phyloP scores from a whole-genome alignment of 1,140 invertebrate genomes.

The Lepeophtheirus salmonis region DNA sequence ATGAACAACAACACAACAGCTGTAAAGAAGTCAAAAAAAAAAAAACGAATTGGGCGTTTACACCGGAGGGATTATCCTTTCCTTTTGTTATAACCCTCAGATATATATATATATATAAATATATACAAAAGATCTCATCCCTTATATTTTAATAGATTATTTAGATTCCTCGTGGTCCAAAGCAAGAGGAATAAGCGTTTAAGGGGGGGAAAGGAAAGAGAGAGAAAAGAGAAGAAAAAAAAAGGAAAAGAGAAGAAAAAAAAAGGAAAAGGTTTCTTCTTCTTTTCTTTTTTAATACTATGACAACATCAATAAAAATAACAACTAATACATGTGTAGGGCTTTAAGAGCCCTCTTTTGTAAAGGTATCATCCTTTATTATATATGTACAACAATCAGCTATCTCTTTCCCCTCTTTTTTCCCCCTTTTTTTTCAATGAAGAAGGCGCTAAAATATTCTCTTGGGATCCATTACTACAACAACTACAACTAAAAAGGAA shows the following conservation, averaged over 20 bases:
- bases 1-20: not conserved
- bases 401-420: not conserved
- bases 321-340: not conserved
- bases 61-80: conserved; percentile 4
- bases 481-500: not conserved
- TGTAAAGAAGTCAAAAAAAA: conserved; percentile 4
- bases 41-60: conserved; percentile 3
- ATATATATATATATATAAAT: conserved; percentile 9
- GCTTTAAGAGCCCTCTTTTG: not conserved
- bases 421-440: not conserved
- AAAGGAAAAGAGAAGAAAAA: conserved; percentile 3
- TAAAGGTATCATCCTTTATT: conserved; percentile 12
- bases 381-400: too few species aligned
- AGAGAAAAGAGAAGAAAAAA: conserved; percentile 15
- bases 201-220: conserved; percentile 13
- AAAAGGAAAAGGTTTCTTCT: not conserved
- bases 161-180: not conserved
- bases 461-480: not conserved
- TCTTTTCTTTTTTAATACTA: not conserved
- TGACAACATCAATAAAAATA: not conserved
- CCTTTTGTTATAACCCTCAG: not conserved
- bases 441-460: not conserved
- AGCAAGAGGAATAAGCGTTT: not conserved
- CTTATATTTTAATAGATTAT: not conserved
- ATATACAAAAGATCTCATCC: conserved; percentile 2